A percentile compares a stretch with the other conserved stretches of the same genome.
Conservation (phyloP, 2,888 invertebrate species). For the Xylota sylvarum region DNA sequence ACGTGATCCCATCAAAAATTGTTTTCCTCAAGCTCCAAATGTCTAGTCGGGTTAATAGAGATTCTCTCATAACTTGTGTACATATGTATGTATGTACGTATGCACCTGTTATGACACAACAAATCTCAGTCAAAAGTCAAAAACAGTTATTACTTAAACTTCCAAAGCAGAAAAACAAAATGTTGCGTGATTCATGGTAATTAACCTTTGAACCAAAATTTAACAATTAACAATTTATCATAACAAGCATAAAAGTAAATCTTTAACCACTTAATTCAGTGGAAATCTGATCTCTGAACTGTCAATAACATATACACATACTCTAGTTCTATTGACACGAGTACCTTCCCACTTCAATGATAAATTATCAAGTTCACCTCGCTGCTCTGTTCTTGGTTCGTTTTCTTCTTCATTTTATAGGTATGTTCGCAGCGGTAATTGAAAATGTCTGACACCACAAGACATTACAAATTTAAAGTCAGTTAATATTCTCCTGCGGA, state of each 20-base stretch:
- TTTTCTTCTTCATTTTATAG: not conserved
- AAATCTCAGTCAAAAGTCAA: not conserved
- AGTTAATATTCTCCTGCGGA: slow-evolving; percentile 29
- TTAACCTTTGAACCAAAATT: slow-evolving; percentile 20
- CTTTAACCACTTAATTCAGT: not conserved
- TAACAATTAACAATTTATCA: not conserved
- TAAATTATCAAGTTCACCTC: slow-evolving; percentile 49
- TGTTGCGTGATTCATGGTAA: not conserved
- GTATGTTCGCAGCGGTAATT: slow-evolving; percentile 13
- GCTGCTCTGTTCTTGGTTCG: slow-evolving; percentile 2
- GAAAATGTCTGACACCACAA: slow-evolving; percentile 12
- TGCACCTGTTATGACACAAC: slow-evolving; percentile 1
- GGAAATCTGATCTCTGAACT: not conserved
- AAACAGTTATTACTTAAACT: too few relatives aligned
- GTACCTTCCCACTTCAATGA: slow-evolving; percentile 25
- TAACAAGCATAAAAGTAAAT: not conserved
- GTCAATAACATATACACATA: not conserved
- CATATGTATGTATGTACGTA: too few relatives aligned
- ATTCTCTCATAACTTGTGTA: not conserved
- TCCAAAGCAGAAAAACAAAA: not conserved
- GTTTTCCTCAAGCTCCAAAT: not conserved
- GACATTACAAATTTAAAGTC: not conserved
- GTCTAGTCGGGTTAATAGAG: not conserved
- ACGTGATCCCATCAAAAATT: too few relatives aligned
- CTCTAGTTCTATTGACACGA: slow-evolving; percentile 30